Evolutionary conservation across 2,888 invertebrate species (phyloP), one percentile per base, ranked within the genome.

Genomic region (Tromatobia lineatoria): DNA sequence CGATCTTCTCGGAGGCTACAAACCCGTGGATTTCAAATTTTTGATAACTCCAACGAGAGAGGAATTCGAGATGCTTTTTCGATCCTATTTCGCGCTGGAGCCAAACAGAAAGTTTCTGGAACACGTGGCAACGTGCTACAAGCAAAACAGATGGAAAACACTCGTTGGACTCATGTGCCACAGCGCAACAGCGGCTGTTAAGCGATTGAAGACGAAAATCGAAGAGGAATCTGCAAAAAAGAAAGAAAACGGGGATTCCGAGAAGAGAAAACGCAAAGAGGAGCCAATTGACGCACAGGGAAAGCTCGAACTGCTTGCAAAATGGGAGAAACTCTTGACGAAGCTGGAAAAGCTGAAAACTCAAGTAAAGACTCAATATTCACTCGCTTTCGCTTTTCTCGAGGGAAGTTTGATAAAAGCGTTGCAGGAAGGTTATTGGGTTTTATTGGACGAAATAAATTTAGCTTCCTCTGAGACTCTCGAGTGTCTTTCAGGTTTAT

Each of bases 391-490:
- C 93, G 96, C 98, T 0, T 99, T 99, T 90, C 97, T 99, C 86
- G 98, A 99, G 94, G 99, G 99, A 1, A 97, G 98, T 79, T 94
- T 99, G 86, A 97, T 99, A 15, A 97, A 97, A 93, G 99, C 99
- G 1, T 95, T 99, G 91, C 96, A 96, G 92, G 96, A 97, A 90
- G 99, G 99, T 0, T 95, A 98, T 89, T 99, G 99, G 99, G 97
- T 99, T 25, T 94, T 99, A 57, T 94, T 99, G 73, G 99, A 99
- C 92, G 99, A 99, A 95, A 99, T 99, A 75, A 99, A 99, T 95
- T 95, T 99, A 89, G 99, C 99, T 0, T 97, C 98, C 25, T 97
- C 99, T 0, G 99, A 99, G 94, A 99, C 99, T 42, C 95, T 99
- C 70, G 99, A 99, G 92, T 99, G 99, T 92, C 94, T 99, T 50